phyloP scores from a whole-genome alignment of 1,140 invertebrate genomes.

The Drosophila suzukii region DNA sequence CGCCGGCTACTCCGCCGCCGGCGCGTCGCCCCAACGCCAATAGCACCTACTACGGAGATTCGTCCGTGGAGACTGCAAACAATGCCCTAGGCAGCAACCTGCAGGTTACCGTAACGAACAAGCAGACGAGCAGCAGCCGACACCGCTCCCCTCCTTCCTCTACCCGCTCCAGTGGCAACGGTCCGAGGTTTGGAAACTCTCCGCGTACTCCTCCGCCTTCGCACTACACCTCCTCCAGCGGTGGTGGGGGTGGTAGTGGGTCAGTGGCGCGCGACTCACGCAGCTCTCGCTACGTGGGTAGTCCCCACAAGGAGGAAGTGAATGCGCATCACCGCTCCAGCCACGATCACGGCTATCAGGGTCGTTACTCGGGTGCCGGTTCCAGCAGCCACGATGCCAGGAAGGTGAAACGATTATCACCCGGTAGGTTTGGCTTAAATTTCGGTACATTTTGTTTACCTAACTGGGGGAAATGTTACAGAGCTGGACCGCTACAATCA shows the following conservation, averaged over 20 bases:
- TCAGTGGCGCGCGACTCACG: constrained; percentile 51
- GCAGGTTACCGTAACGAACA: constrained; percentile 78
- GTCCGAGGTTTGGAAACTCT: constrained; percentile 64
- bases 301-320: constrained; percentile 72
- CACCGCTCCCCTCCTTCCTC: constrained; percentile 69
- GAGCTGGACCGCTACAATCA: constrained; percentile 73
- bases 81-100: constrained; percentile 52
- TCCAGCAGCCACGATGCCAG: constrained; percentile 42
- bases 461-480: constrained; percentile 3
- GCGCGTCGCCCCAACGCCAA: constrained; percentile 57
- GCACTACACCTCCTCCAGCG: constrained; percentile 49
- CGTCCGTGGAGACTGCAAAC: constrained; percentile 26
- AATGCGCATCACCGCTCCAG: constrained; percentile 57
- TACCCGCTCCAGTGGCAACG: constrained; percentile 48
- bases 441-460: not conserved
- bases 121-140: constrained; percentile 48
- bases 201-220: constrained; percentile 78
- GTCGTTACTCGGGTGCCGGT: constrained; percentile 54
- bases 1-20: constrained; percentile 86
- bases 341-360: constrained; percentile 57
- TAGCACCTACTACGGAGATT: constrained; percentile 52
- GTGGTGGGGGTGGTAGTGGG: constrained; percentile 14
- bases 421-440: constrained; percentile 38
- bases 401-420: constrained; percentile 65
- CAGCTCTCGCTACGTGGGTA: constrained; percentile 65